Conservation (phyloP, 2,797 vertebrate genomes). For the Ceryle rudis region DNA sequence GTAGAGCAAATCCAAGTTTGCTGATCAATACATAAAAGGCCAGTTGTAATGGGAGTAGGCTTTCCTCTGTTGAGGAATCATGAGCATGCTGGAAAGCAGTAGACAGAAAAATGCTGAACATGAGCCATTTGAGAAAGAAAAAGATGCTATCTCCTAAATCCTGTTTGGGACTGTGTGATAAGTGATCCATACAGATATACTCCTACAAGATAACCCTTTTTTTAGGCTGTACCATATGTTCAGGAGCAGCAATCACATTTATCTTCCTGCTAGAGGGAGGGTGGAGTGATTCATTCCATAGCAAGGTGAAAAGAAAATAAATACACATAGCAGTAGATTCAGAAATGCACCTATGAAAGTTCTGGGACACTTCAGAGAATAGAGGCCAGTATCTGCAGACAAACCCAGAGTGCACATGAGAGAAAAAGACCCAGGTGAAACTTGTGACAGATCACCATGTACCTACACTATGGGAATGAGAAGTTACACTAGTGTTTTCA, state of each 20-base stretch:
- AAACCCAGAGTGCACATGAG: neutral
- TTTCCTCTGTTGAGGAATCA: conserved; percentile 44
- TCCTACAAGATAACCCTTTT: conserved; percentile 51
- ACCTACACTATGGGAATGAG: neutral
- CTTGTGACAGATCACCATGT: neutral
- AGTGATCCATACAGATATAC: conserved; percentile 40
- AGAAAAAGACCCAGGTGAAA: neutral
- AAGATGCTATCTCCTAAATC: neutral
- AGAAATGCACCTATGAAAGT: neutral
- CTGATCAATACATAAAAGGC: neutral
- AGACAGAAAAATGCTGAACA: conserved; percentile 12
- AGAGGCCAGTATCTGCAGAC: neutral
- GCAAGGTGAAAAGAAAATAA: neutral
- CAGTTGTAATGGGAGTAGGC: neutral
- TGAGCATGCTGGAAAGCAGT: neutral
- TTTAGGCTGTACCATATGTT: conserved; percentile 64
- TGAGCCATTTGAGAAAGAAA: conserved; percentile 10
- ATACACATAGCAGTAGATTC: neutral
- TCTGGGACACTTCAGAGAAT: neutral
- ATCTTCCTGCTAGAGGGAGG: conserved; percentile 6
- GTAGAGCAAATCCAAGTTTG: neutral
- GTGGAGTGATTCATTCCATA: conserved; percentile 34
- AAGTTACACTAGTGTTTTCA: neutral
- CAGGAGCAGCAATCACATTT: conserved; percentile 21
- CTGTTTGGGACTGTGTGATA: neutral